Base-by-base conservation (phyloP, 2,113 vertebrate species). In the Xiphorhynchus elegans region DNA sequence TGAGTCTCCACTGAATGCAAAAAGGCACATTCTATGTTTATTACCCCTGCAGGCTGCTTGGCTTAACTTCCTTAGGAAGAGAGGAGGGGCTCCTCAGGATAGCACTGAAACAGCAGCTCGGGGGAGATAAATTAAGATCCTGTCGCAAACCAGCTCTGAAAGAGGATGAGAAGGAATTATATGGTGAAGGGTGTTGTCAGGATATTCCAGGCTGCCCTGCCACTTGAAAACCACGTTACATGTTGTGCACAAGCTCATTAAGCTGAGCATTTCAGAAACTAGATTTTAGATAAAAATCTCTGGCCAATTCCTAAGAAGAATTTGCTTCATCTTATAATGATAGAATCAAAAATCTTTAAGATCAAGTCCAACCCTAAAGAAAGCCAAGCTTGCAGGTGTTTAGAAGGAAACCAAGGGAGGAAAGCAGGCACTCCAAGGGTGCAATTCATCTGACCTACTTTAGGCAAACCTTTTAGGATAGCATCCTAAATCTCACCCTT, bases 11-110 rank as follows among this genome's bases (percentile, higher is more conserved):
- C 4, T 84, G 78, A 93, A 80, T n/a, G 33, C 44, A 82, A 42
- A 96, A 68, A 50, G 40, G 37, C 74, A 56, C 72, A 31, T 58
- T 62, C 31, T 47, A 67, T 47, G 39, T 88, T 96, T 94, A 93
- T 95, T 93, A 93, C 53, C 89, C 91, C 56, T 47, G 42, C 42
- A 88, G 91, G 81, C 81, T 90, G 70, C 50, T 78, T 85, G 89
- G 78, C 64, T 92, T 84, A 50, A 84, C 60, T 84, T 81, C 87
- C 76, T 79, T 39, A 79, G 58, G 53, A 85, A 79, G 64, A 79
- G 24, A 74, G 24, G 26, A 77, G 24, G 24, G 35, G 39, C 59
- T 90, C 33, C 70, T 73, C 6, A 16, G 56, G 42, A 23, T 64
- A 76, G 49, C 62, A 82, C 44, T 59, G 73, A 25, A 56, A 95